Base-by-base conservation (phyloP, 2,888 invertebrate species). In the Eueremaeus valkanovi region DNA sequence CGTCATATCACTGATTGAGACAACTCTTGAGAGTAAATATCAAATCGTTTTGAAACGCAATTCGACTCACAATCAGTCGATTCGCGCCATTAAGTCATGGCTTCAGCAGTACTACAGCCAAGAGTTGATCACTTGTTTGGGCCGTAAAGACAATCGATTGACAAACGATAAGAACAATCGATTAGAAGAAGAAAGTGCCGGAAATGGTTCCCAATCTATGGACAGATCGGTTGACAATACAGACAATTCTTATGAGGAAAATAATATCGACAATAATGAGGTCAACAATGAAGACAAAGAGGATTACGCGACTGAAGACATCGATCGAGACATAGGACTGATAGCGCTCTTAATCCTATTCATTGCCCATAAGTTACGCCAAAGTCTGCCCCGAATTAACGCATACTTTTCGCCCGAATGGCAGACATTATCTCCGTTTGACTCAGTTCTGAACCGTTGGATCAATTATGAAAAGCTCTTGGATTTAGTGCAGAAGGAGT, bases 321-420 rank as follows among this genome's bases (percentile, higher is more conserved):
- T 40, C 18, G 42, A 68, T n/a, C 18, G 42, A 36, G 68, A 68
- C 42, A 68, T 40, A 5, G 68, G 40, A 21, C n/a, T 68, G 3
- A 42, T 68, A 24, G 3, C 68, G 9, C 36, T 68, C 2, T 40
- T 68, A 16, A 33, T 68, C 1, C 33, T 68, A 21, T 68, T 42
- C 9, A 68, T 68, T 24, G 68, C 68, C 8, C 68, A 68, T 21
- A 68, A 68, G 21, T 16, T 68, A 40, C 40, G 68, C 1, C 36
- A 40, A 68, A 40, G 40, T 68, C 21, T 68, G 36, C 68, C 68
- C 3, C 36, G 68, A 40, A 68, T 68, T 68, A 68, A 68, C 6
- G 68, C 68, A 24, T 68, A 68, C 27, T 68, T 68, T 68, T 24
- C 21, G 13, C 68, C 68, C 42, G 68, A 68, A 40, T 68, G 68